Evolutionary conservation across 2,888 invertebrate genomes (phyloP).

Genomic region (Meghimatium bilineatum): DNA sequence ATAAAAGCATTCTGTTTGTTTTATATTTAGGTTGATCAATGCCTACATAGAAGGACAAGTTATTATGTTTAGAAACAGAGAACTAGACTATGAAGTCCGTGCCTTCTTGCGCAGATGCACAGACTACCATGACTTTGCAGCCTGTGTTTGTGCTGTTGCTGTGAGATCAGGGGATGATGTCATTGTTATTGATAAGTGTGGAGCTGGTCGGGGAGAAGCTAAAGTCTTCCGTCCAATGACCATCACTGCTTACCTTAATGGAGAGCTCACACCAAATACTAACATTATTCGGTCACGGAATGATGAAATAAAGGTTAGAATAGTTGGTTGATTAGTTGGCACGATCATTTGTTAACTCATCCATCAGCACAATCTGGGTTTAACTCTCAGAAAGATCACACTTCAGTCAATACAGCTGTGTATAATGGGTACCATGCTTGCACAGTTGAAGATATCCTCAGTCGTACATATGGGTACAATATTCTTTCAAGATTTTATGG

Average conservation of each 20-base stretch:
- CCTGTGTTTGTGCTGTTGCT: conserved; percentile 68
- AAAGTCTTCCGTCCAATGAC: conserved; percentile 45
- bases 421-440: no score
- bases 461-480: no score
- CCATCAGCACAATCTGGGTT: no score
- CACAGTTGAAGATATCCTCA: no score
- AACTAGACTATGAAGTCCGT: conserved; percentile 51
- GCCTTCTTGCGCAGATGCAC: conserved; percentile 56
- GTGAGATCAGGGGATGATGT: conserved; percentile 64
- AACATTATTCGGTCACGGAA: conserved; percentile 54
- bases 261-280: conserved; percentile 58
- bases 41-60: conserved; percentile 68
- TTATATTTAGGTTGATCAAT: conserved; percentile 45
- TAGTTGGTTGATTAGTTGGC: no score
- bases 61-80: conserved; percentile 59
- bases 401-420: no score
- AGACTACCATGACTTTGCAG: conserved; percentile 45
- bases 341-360: no score
- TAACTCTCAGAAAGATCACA: no score
- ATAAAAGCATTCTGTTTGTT: not conserved
- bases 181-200: conserved; percentile 65
- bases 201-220: conserved; percentile 42
- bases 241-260: conserved; percentile 58
- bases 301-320: conserved; percentile 59
- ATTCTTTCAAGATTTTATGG: no score